Base-by-base conservation (phyloP, 35 echinoderm and acorn worm species). In the Nesometra sesokonis region DNA sequence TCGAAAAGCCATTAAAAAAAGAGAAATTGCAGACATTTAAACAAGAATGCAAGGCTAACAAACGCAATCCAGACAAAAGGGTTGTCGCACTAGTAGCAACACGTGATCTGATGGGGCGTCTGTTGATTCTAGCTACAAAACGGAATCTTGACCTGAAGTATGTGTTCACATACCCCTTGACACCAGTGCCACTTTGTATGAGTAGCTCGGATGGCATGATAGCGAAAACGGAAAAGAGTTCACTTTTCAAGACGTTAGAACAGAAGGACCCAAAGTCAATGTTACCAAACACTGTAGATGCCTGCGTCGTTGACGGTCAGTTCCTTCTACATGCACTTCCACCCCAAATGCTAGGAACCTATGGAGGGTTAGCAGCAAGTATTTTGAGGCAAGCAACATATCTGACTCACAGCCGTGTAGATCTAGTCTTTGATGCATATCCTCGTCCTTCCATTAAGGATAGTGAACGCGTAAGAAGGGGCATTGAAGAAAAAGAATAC, bases 381-480 rank as follows among this genome's bases (percentile, higher is more conserved):
- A n/a, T n/a, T n/a, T n/a, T n/a, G n/a, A n/a, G n/a, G n/a, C n/a
- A n/a, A n/a, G n/a, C n/a, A n/a, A n/a, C n/a, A n/a, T n/a, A n/a
- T n/a, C n/a, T n/a, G n/a, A 43, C 4, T 43, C 39, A 43, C 39
- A 43, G 39, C 15, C 4, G 39, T 43, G 15, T 43, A 4, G 5
- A 91, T 47, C 84, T 94, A 84, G 93, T 90, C 9, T 77, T 84
- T 85, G 88, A 94, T 34, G 80, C 30, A 3, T 94, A 94, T 39
- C 85, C 1, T 3, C 1, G 11, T 30, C 8, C 13, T 3, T 30
- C 35, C 39, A 76, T 86, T n/a, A 86, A 86, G 46, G 23, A 77
- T 38, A 1, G 35, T 46, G 82, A 90, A 38, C 7, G 52, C 32
- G 84, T 35, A 36, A 37, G 47, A 76, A 17, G 84, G 47, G 37